phyloP scores from a whole-genome alignment of 2,888 invertebrate genomes.

The Bedellia somnulentella region DNA sequence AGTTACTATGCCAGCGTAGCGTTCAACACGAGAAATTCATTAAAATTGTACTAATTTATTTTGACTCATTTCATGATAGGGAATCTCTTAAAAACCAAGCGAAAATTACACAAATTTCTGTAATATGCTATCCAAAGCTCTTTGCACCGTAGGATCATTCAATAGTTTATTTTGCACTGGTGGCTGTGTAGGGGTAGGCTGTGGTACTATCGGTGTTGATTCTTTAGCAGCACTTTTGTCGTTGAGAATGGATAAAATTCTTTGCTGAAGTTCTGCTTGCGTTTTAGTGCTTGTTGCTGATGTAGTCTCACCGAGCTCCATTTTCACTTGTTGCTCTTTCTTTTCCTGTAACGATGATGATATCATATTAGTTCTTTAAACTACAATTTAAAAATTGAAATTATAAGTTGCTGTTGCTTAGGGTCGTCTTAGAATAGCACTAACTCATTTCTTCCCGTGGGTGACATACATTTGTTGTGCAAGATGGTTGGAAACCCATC shows the following conservation, averaged over 20 bases:
- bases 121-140: conserved; percentile 72
- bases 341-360: conserved; percentile 65
- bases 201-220: conserved; percentile 14
- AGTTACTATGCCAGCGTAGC: no score
- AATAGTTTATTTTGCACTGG: conserved; percentile 58
- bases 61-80: no score
- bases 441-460: no score
- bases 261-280: conserved; percentile 72
- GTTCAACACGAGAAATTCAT: no score
- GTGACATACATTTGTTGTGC: no score
- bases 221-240: conserved; percentile 53
- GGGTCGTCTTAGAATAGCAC: no score
- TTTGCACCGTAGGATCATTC: conserved; percentile 76
- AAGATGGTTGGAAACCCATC: no score
- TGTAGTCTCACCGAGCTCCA: conserved; percentile 69
- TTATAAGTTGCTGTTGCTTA: no score
- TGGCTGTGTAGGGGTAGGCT: conserved; percentile 20
- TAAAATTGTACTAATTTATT: no score
- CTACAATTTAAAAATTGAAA: no score
- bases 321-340: conserved; percentile 71
- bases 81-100: no score
- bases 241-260: conserved; percentile 78
- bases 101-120: conserved; percentile 40
- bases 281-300: conserved; percentile 42
- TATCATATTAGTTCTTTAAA: no score